Evolutionary conservation across 2,888 invertebrate genomes (phyloP), one percentile per base, ranked within the genome.

Genomic region (Eilema depressum): DNA sequence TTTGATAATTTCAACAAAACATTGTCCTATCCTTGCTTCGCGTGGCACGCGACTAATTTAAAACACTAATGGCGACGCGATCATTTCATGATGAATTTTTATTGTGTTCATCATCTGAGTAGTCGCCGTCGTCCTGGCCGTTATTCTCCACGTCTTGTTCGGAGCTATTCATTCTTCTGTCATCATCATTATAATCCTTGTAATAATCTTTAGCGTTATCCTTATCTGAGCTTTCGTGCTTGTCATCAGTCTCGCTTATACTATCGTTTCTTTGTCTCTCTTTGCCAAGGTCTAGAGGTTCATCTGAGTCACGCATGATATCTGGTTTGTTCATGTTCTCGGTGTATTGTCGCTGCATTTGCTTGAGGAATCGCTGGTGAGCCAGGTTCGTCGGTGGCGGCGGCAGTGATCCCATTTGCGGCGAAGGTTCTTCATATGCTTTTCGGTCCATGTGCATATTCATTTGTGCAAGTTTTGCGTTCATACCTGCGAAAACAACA

Each of bases 381-480:
- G 94, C 93, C 3, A 94, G 89, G 63, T 93, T 92, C 57, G 94
- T 91, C n/a, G 95, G 94, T 12, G 95, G 95, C 2, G 95, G 95
- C 14, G 96, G 96, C n/a, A 96, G 88, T 61, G 94, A 93, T 25
- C 92, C 94, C 92, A 95, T 93, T 82, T 94, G 94, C 23, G 95
- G 95, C 17, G 96, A 96, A n/a, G 96, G 91, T 83, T 96, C 96
- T 74, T 96, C 96, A 79, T 94, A 95, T 20, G 94, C 87, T 84
- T 95, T 95, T 75, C 95, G 86, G 76, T 95, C 95, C 88, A 95
- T 91, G 87, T 95, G 95, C 86, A 95, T 86, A 86, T 96, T 97
- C 89, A 98, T 95, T 83, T 98, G 98, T 30, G 97, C 97, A 89
- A 98, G 94, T 92, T 98, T 98, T 1, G 97, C 97, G 85, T 97